phyloP scores from a whole-genome alignment of 2,888 invertebrate species.

The Himalopsyche anomala region DNA sequence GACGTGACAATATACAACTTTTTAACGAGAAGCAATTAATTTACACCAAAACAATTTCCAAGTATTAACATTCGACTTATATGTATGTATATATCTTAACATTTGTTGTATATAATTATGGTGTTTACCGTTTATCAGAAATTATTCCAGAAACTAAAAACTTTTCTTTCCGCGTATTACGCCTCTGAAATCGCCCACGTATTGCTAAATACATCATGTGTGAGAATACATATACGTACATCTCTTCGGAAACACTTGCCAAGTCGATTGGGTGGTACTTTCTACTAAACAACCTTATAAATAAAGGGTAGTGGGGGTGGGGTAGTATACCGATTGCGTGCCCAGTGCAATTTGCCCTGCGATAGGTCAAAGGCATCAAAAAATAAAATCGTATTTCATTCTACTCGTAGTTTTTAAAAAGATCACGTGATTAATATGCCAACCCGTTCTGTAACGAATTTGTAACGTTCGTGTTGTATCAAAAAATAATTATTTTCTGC shows the following conservation, averaged over 20 bases:
- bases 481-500: too few relatives aligned
- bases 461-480: too few relatives aligned
- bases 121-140: too few relatives aligned
- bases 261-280: constrained; percentile 27
- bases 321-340: constrained; percentile 3
- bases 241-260: constrained; percentile 17
- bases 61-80: too few relatives aligned
- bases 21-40: too few relatives aligned
- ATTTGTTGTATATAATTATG: too few relatives aligned
- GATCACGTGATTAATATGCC: neutral
- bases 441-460: neutral
- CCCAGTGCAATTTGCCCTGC: constrained; percentile 4
- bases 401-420: neutral
- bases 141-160: too few relatives aligned
- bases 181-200: neutral
- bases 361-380: neutral
- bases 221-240: neutral
- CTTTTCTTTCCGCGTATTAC: too few relatives aligned
- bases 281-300: constrained; percentile 25
- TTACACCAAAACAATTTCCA: too few relatives aligned
- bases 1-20: too few relatives aligned
- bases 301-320: constrained; percentile 1
- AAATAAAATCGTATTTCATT: neutral
- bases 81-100: too few relatives aligned
- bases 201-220: neutral